Evolutionary conservation across 2,888 invertebrate species (phyloP).

Genomic region (Oscheius myriophilus): DNA sequence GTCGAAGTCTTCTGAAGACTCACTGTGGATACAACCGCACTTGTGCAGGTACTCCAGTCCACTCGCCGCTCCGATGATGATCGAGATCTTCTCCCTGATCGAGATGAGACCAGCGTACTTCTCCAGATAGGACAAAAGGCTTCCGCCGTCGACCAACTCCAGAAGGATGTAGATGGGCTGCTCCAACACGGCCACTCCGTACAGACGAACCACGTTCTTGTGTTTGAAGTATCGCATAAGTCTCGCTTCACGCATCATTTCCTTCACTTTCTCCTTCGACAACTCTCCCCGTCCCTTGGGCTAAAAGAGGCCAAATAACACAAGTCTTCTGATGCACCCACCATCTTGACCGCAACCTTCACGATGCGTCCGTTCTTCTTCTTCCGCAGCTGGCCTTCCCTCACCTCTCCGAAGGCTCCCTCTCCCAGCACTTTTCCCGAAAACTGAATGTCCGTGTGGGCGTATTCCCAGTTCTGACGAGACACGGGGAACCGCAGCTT

Average conservation of each 20-base stretch:
- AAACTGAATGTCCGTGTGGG: not conserved
- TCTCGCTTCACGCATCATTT: conserved; percentile 46
- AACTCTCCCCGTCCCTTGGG: not conserved
- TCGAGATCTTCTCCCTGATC: conserved; percentile 13
- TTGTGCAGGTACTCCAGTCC: conserved; percentile 20
- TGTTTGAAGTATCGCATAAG: conserved; percentile 43
- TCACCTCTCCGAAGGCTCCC: conserved; percentile 20
- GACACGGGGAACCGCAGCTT: conserved; percentile 10
- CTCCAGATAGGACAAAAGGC: conserved; percentile 12
- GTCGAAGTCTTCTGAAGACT: too few relatives aligned
- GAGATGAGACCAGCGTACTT: not conserved
- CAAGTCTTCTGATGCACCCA: too few relatives aligned
- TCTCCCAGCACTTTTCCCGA: conserved; percentile 9
- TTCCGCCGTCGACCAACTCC: conserved; percentile 38
- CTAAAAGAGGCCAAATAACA: too few relatives aligned
- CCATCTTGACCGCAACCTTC: conserved; percentile 6
- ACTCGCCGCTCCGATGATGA: conserved; percentile 20
- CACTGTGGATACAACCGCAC: conserved; percentile 1
- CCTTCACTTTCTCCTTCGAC: conserved; percentile 36
- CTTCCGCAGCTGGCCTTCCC: not conserved
- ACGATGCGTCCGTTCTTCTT: not conserved
- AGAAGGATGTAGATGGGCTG: conserved; percentile 43
- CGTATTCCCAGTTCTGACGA: conserved; percentile 13
- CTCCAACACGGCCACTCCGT: conserved; percentile 38
- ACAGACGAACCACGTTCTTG: conserved; percentile 40